Evolutionary conservation across 2,888 invertebrate genomes (phyloP), one percentile per base, ranked within the genome.

Genomic region (Phytoseiulus persimilis): DNA sequence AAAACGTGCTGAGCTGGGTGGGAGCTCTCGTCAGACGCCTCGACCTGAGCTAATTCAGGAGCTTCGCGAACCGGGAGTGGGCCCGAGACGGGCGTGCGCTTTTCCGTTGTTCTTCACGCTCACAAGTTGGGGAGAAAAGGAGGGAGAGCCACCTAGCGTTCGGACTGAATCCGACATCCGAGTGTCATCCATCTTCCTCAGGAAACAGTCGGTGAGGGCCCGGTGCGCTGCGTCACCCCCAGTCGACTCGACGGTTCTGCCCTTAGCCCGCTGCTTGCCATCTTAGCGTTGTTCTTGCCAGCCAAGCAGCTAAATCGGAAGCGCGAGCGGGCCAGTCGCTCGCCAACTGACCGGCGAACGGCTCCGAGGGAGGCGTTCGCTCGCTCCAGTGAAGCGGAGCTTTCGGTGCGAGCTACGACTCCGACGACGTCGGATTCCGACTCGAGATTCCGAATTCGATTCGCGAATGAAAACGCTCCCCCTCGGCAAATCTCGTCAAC

Each of bases 1-100:
- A 83, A 89, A 33, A 90, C 46, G 46, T 83, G 89, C 31, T 18
- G 83, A 89, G 84, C 31, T 32, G 32, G 28, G 32, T n/a, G 32
- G 89, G 32, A 6, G 32, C 9, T n/a, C 31, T 31, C 28, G 23
- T 31, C 39, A 90, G 18, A 83, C 2, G 45, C 31, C 28, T 39
- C 83, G 39, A 91, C 5, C 83, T 11, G 31, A 83, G 39, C 31
- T 90, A 83, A 65, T 84, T 90, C 65, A 28, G 18, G 23, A 23
- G 65, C 1, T 65, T 28, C 65, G 65, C 5, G 65, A 28, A 18
- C 2, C 65, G 65, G 9, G 28, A 65, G 11, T 23, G 65, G 2
- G 65, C 18, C 65, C 18, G 5, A 28, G 65, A 65, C 65, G 65
- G 1, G 46, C 46, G 6, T 14, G 46, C 14, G 14, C 18, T 65